Evolutionary conservation across 2,113 vertebrate genomes (phyloP), one percentile per base, ranked within the genome.

Genomic region (Cricetomys ansorgei): DNA sequence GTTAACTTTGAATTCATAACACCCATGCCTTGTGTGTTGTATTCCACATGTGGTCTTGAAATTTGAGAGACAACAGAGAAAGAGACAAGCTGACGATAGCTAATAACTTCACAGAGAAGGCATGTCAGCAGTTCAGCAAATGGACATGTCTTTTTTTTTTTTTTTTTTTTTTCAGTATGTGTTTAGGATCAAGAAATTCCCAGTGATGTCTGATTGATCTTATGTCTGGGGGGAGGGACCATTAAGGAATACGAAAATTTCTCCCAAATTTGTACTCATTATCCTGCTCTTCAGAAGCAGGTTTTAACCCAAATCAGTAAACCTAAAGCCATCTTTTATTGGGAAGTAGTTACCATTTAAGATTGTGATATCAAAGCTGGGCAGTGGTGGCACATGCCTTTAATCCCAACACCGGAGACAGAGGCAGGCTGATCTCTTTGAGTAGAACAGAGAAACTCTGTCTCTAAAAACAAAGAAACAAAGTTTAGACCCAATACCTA

Each of bases 131-230:
- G 27, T 64, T 92, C 88, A 72, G 40, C 37, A 62, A 76, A 45
- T 6, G 7, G 17, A 45, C 12, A 9, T 25, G 62, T 29, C 7
- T 29, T 29, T 0, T 91, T 89, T 48, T n/a, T 75, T 94, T 94
- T 88, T 23, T 0, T 85, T 90, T 40, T n/a, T 67, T 91, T 88
- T 87, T 59, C n/a, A 89, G n/a, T 45, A 12, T 45, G 72, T 75
- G 7, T 77, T 85, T 88, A 64, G 40, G 83, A 88, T 85, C 17
- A 62, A 23, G 95, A 64, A 89, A 73, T 95, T 75, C 76, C 64
- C 57, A 31, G 1, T 91, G n/a, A 48, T 57, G 45, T 45, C 31
- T 50, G 64, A 31, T n/a, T 55, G 5, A 37, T 37, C 70, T n/a
- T 37, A 19, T 83, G 27, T 11, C 43, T 72, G 65, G 50, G 73